These are phyloP conservation scores for Drosophila virilis DNA, from an alignment of 1,140 invertebrate species.

Conservation along the genomic window DNA sequence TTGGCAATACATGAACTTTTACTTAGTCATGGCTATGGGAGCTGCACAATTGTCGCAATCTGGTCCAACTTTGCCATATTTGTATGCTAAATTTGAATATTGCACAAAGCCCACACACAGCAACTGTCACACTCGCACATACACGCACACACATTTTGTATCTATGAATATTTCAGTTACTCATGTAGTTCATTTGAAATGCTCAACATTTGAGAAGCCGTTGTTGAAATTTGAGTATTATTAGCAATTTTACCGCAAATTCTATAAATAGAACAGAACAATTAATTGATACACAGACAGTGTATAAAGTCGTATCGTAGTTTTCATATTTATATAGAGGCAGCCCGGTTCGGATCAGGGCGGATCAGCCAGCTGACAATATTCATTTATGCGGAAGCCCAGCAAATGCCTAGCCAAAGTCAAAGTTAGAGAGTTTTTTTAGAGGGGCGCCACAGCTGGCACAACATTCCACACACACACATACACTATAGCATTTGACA, in stretches of 20 bases:
- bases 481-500: constrained; percentile 9
- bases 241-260: constrained; percentile 79
- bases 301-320: constrained; percentile 18
- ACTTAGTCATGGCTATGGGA: constrained; percentile 37
- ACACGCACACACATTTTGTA: neutral
- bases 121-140: constrained; percentile 4
- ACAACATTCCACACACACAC: constrained; percentile 29
- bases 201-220: constrained; percentile 29
- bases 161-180: constrained; percentile 23
- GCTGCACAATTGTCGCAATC: constrained; percentile 49
- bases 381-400: constrained; percentile 41
- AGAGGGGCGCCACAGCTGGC: constrained; percentile 14
- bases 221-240: constrained; percentile 78
- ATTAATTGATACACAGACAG: constrained; percentile 73
- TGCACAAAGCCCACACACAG: constrained; percentile 39
- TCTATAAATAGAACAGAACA: constrained; percentile 75
- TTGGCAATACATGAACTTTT: constrained; percentile 32
- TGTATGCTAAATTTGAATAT: constrained; percentile 36
- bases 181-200: constrained; percentile 47
- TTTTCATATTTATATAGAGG: constrained; percentile 36
- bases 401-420: constrained; percentile 37
- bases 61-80: constrained; percentile 44
- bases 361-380: constrained; percentile 13
- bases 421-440: constrained; percentile 26
- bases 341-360: neutral